Evolutionary conservation across 2,113 vertebrate species (phyloP), one percentile per base, ranked within the genome.

Genomic region (Corythaixoides concolor): DNA sequence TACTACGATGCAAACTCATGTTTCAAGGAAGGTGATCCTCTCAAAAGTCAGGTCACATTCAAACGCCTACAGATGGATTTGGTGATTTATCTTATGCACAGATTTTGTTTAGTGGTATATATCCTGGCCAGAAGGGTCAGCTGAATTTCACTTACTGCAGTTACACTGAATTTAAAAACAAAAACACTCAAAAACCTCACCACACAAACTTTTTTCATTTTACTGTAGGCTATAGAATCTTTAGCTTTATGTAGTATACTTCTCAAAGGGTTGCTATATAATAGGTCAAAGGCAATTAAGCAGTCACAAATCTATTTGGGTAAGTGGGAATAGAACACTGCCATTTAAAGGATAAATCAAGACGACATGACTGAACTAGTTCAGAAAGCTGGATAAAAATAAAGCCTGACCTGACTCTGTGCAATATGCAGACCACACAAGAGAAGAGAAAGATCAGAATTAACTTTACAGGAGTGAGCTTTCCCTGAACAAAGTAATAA

Each of bases 371-470:
- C 58, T 75, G 20, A 96, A 85, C 86, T 79, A 79, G 80, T 69
- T 93, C 45, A 92, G 69, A 87, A 89, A 68, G 32, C 23, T 27
- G 6, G 56, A 68, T 35, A 90, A 89, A 93, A 97, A 92, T 79
- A 79, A 93, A 92, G 43, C 15, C 56, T 89, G 45, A 80, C 63
- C 41, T 43, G 50, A 75, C 43, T 83, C 49, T 18, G 22, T 45
- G 35, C 43, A 74, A 70, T 41, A 64, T 20, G 32, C 10, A 79
- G 53, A 76, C 49, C 45, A 69, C 28, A 86, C 11, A 49, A 3
- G 21, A 56, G 15, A 64, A 13, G 23, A 64, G 28, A 83, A 15
- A 20, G 7, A 84, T 13, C 6, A 59, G 21, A 88, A 72, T 45
- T 37, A 69, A 39, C 33, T 66, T 50, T 8, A 88, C 11, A n/a